A percentile compares a stretch with the other conserved stretches of the same genome.
phyloP scores from a whole-genome alignment of 2,113 vertebrate genomes.

The Pelecanoides urinatrix region DNA sequence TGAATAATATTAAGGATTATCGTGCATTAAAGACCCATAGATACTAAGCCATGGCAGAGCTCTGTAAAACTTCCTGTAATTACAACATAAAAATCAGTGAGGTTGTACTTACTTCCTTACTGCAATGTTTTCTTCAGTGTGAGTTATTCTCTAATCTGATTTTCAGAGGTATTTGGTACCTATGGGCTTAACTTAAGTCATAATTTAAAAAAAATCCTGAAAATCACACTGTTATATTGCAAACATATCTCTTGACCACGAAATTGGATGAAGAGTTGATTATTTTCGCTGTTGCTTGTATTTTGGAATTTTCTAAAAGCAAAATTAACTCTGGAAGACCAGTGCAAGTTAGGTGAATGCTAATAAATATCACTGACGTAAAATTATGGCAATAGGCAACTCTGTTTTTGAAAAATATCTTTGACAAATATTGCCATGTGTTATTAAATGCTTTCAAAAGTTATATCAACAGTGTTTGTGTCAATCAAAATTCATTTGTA shows the following conservation, averaged over 20 bases:
- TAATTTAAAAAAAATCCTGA: neutral
- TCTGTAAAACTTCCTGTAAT: neutral
- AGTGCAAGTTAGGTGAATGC: neutral
- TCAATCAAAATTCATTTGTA: too few relatives aligned
- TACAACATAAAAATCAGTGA: neutral
- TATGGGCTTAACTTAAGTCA: neutral
- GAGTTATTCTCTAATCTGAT: neutral
- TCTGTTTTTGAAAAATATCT: neutral
- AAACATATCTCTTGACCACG: neutral
- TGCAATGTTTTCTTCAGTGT: neutral
- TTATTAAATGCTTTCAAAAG: neutral
- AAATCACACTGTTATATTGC: neutral
- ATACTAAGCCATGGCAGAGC: neutral
- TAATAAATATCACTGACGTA: neutral
- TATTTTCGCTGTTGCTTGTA: neutral
- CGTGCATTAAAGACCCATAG: neutral
- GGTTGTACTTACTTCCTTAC: neutral
- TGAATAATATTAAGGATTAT: neutral
- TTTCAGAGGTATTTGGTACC: neutral
- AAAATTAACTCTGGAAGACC: neutral
- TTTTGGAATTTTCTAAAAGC: neutral
- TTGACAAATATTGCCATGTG: rapidly evolving
- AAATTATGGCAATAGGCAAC: neutral
- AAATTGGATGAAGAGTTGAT: neutral
- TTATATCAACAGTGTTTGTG: neutral